Percentiles rank a stretch among this genome's conserved stretches.
These are phyloP conservation scores for Colostygia pectinataria DNA, from an alignment of 2,888 invertebrate genomes.

Conservation along the genomic window DNA sequence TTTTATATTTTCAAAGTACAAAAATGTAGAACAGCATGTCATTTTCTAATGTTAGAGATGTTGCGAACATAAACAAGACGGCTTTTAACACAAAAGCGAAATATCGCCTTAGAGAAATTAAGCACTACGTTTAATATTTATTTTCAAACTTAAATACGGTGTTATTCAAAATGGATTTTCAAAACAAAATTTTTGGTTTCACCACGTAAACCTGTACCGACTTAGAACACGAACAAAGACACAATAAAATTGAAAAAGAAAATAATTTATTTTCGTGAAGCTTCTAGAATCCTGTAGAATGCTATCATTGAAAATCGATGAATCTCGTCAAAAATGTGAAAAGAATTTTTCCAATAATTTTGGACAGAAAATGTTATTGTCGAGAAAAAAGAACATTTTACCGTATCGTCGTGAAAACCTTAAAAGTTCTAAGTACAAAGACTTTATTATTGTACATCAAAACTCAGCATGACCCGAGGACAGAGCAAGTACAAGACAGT, in stretches of 20 bases:
- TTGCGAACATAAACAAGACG: too few species aligned
- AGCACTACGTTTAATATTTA: too few species aligned
- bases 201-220: too few species aligned
- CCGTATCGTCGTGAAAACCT: slow-evolving; percentile 33
- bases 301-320: slow-evolving; percentile 31
- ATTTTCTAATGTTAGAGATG: too few species aligned
- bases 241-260: neutral
- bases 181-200: too few species aligned
- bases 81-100: too few species aligned
- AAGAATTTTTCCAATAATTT: slow-evolving; percentile 29
- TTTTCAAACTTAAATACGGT: too few species aligned
- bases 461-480: slow-evolving; percentile 48
- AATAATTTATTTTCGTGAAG: slow-evolving; percentile 4
- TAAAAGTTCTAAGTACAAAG: slow-evolving; percentile 22
- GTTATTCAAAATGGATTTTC: too few species aligned
- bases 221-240: neutral
- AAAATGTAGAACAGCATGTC: too few species aligned
- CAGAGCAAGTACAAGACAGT: slow-evolving; percentile 45
- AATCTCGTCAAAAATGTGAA: slow-evolving; percentile 33
- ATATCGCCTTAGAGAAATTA: too few species aligned
- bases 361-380: slow-evolving; percentile 8
- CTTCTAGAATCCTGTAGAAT: slow-evolving; percentile 15
- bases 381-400: slow-evolving; percentile 20
- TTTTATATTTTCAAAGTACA: too few species aligned
- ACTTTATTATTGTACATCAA: slow-evolving; percentile 29